Percentiles rank a stretch among this genome's conserved stretches.
phyloP scores from a whole-genome alignment of 2,797 vertebrate species.

The Poecile montanus region DNA sequence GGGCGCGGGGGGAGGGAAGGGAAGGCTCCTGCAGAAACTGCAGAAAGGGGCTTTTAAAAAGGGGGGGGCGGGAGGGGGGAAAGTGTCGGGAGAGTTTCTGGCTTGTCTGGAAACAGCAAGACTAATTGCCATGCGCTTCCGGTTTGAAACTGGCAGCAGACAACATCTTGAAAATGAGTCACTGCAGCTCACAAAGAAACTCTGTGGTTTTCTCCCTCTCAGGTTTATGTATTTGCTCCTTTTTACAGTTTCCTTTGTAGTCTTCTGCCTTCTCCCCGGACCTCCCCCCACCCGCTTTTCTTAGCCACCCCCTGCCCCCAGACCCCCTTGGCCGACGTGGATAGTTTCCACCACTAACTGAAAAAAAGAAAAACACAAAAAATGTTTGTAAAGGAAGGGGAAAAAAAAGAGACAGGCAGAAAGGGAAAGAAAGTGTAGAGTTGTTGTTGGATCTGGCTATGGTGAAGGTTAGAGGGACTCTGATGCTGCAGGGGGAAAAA shows the following conservation, averaged over 20 bases:
- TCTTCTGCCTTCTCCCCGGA: conserved; percentile 65
- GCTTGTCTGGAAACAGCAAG: conserved; percentile 97
- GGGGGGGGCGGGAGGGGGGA: no score
- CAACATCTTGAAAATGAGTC: conserved; percentile 99
- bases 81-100: conserved; percentile 80
- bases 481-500: conserved; percentile 83
- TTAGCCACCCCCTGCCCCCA: background rate
- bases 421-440: conserved; percentile 68
- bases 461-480: conserved; percentile 81
- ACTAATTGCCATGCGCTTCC: conserved; percentile 99
- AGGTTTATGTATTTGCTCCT: conserved; percentile 81
- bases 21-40: conserved; percentile 67
- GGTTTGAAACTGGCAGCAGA: conserved; percentile 98
- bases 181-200: conserved; percentile 95
- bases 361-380: background rate
- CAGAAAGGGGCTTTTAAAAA: conserved; percentile 70
- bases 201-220: conserved; percentile 81
- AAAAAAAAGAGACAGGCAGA: background rate
- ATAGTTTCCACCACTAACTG: background rate
- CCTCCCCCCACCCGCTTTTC: background rate
- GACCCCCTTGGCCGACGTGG: conserved; percentile 22
- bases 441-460: conserved; percentile 82
- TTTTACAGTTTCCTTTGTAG: conserved; percentile 83
- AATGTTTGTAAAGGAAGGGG: background rate
- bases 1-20: background rate